Base-by-base conservation (phyloP, 92 coral and sea anemone genomes). In the Parazoanthus swiftii region DNA sequence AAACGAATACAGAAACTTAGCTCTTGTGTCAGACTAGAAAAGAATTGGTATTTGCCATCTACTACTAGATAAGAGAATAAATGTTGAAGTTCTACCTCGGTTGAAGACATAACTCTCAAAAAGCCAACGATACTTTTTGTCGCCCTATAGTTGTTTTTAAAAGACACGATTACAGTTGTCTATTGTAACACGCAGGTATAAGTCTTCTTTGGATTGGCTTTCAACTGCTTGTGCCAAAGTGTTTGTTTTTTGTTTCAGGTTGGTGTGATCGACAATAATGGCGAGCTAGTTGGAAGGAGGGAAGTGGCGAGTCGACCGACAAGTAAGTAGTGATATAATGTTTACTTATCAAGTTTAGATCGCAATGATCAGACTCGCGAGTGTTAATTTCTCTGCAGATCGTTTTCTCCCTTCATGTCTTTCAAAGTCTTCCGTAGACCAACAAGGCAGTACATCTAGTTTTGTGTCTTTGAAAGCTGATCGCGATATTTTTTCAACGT, bases 201-300 rank as follows among this genome's bases (percentile, higher is more conserved):
- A 23, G 86, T 33, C 67, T 43, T 58, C 18, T 74, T 88, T 23
- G 76, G 77, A 21, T 58, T 85, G 18, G 65, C 7, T 25, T 54
- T 67, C 48, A 65, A 35, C 65, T 51, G 90, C 86, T 44, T 78
- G 70, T 29, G 58, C 87, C 79, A 84, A 68, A 33, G 16, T 33
- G 43, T 67, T 82, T 77, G 37, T 68, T 54, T 84, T 74, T 79
- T 81, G 44, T 89, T 81, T 43, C 81, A 95, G 98, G 96, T 91
- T 90, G 98, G 93, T 67, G 92, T 95, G 88, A 93, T 93, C 68
- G 98, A 95, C 68, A 93, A 90, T 92, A 93, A 93, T 89, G 98
- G 98, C 81, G 91, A 92, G 65, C 46, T 93, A 93, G 98, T 89
- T 51, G 92, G 94, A 23, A 80, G 88, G 20, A 94, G 91, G 81